Evolutionary conservation across 2,888 invertebrate species (phyloP).

Genomic region (Horisme vitalbata): DNA sequence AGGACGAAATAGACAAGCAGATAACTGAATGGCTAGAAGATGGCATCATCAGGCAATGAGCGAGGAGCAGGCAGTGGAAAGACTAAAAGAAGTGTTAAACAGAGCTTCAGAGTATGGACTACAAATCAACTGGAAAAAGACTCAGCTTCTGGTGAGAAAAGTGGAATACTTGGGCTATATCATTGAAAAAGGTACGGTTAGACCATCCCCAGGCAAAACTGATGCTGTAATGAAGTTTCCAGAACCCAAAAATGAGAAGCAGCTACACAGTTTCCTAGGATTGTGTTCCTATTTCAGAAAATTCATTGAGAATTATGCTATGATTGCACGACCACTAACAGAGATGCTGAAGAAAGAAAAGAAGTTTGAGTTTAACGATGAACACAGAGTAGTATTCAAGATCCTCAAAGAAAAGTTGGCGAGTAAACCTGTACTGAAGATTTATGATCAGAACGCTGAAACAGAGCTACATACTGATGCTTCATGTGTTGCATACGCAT

Average conservation of each 20-base stretch:
- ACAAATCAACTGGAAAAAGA: not conserved
- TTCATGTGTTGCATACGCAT: not conserved
- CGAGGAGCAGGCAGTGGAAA: conserved; percentile 16
- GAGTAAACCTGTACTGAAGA: not conserved
- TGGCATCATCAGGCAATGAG: not conserved
- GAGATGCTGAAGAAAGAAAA: conserved; percentile 19
- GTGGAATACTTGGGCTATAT: not conserved
- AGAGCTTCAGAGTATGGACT: not conserved
- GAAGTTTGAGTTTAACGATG: not conserved
- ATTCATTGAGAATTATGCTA: conserved; percentile 4
- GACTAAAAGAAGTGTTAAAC: not conserved
- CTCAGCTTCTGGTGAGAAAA: not conserved
- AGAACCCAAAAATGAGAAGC: conserved; percentile 7
- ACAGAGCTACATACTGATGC: conserved; percentile 26
- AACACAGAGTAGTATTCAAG: not conserved
- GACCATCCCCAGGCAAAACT: conserved; percentile 4
- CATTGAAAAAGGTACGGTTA: not conserved
- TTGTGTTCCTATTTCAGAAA: conserved; percentile 35
- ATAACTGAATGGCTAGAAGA: no score
- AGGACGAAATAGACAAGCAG: no score
- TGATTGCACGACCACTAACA: conserved; percentile 25
- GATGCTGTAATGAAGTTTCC: conserved; percentile 7
- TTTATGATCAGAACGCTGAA: not conserved
- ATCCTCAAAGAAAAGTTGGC: not conserved
- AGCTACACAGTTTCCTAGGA: conserved; percentile 13